Conservation (phyloP, 2,888 invertebrate species). For the Hypsopygia costalis region DNA sequence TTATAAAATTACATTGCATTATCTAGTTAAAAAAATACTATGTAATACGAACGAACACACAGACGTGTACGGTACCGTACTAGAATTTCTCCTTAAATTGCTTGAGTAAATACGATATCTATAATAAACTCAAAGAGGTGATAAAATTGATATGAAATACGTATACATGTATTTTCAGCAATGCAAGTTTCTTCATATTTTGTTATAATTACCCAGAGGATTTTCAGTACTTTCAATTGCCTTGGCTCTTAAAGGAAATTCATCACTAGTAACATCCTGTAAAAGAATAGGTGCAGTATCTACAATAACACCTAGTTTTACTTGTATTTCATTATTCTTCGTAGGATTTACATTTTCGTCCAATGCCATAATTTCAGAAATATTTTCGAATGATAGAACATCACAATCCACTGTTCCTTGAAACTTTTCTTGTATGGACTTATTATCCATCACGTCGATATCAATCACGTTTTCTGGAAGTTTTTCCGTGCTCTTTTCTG, state of each 20-base stretch:
- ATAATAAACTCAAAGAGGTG: too few species aligned
- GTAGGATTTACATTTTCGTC: not conserved
- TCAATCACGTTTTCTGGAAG: not conserved
- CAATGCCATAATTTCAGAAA: not conserved
- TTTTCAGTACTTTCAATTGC: not conserved
- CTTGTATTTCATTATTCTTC: not conserved
- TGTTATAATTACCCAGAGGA: conserved; percentile 3
- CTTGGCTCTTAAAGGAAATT: not conserved
- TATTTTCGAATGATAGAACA: not conserved
- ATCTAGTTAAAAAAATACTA: too few species aligned
- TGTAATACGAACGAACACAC: too few species aligned
- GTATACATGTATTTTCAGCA: too few species aligned
- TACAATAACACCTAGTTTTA: not conserved
- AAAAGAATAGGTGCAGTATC: not conserved
- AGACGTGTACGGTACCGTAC: too few species aligned
- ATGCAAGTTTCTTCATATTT: too few species aligned
- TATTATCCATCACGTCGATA: not conserved
- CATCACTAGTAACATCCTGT: not conserved
- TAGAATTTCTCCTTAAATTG: too few species aligned
- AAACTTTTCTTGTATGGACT: not conserved
- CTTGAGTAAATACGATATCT: too few species aligned
- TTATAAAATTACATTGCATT: too few species aligned
- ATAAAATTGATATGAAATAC: too few species aligned
- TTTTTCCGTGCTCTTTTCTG: not conserved
- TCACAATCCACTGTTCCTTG: not conserved